These are phyloP conservation scores for Phylloscopus trochilus DNA, from an alignment of 2,113 vertebrate genomes.

Conservation along the genomic window DNA sequence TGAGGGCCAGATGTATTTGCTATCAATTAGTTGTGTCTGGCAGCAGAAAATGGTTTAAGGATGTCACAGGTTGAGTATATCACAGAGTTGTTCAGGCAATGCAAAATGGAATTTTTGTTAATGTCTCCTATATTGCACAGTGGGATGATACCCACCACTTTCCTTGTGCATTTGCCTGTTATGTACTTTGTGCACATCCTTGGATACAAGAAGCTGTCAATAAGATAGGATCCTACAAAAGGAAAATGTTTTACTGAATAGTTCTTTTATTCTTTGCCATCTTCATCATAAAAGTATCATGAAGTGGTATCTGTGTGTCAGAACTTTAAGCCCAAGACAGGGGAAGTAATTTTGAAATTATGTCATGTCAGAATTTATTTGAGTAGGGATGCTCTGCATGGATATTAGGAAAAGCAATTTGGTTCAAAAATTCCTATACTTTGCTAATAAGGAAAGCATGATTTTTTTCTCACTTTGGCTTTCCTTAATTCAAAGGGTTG, in stretches of 20 bases:
- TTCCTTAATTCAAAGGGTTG: not conserved
- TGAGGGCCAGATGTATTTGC: not conserved
- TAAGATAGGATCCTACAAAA: not conserved
- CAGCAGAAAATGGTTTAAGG: not conserved
- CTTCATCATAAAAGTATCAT: not conserved
- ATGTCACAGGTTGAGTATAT: not conserved
- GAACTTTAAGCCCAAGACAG: not conserved
- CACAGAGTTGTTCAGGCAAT: not conserved
- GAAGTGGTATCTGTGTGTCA: not conserved
- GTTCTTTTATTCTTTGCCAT: not conserved
- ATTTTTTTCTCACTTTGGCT: not conserved
- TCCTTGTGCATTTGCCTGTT: not conserved
- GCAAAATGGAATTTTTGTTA: not conserved
- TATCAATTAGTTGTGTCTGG: not conserved
- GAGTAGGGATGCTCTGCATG: not conserved
- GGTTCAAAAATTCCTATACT: not conserved
- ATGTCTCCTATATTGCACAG: not conserved
- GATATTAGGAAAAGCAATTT: not conserved
- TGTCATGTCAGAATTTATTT: not conserved
- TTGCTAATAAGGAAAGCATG: not conserved
- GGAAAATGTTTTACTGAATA: not conserved
- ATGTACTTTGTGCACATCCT: not conserved
- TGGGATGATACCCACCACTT: not conserved
- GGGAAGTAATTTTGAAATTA: not conserved
- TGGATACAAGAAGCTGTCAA: not conserved